A percentile compares a stretch with the other conserved stretches of the same genome.
phyloP scores from a whole-genome alignment of 2,113 vertebrate genomes.

The Phyllostomus discolor region DNA sequence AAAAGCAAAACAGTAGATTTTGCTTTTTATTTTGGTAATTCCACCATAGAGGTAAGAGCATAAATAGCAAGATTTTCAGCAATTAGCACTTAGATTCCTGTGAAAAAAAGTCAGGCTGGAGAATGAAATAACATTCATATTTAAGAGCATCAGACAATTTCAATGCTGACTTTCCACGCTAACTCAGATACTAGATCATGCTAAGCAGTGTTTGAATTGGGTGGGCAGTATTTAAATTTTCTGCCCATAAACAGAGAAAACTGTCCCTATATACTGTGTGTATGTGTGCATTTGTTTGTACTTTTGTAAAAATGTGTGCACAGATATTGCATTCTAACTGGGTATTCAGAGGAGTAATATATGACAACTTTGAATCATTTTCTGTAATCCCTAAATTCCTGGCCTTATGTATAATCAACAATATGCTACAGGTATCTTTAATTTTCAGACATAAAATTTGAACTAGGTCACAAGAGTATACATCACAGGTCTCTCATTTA shows the following conservation, averaged over 20 bases:
- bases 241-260: neutral
- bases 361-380: neutral
- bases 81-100: neutral
- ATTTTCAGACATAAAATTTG: constrained; percentile 15
- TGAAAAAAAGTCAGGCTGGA: neutral
- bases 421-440: neutral
- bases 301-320: neutral
- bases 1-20: neutral
- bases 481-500: neutral
- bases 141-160: neutral
- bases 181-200: neutral
- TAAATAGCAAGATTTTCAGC: neutral
- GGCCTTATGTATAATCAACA: neutral
- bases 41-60: neutral
- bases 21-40: neutral
- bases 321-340: neutral
- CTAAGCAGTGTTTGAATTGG: neutral
- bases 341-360: neutral
- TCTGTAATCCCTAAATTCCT: neutral
- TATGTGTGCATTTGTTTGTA: neutral
- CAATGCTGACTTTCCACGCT: neutral
- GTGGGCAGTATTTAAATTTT: neutral
- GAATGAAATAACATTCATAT: neutral
- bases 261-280: neutral
- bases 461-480: neutral